Evolutionary conservation across 2,797 vertebrate genomes (phyloP), one percentile per base, ranked within the genome.

Genomic region (Enteromius radiatus): DNA sequence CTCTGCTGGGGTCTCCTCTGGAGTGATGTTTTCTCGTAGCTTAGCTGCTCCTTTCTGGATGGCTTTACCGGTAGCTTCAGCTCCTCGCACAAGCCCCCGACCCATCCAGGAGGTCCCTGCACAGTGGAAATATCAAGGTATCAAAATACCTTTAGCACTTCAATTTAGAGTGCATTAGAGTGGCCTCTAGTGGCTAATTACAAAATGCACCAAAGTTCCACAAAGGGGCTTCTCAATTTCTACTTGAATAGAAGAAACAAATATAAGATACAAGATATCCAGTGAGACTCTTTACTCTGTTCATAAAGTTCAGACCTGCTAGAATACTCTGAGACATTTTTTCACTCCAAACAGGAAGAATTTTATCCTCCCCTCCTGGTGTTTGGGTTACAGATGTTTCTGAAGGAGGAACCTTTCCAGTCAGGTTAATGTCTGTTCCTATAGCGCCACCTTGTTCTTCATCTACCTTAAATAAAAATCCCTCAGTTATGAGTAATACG

Each of bases 281-380:
- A 52, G 21, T 61, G 2, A 28, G 14, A 45, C 7, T 28, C 5
- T 23, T 1, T 7, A 19, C 28, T 28, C 38, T 76, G 7, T 45
- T 65, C 3, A 6, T 45, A 9, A 56, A 67, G 10, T 78, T 54
- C 76, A 61, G 92, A 94, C 98, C 98, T 94, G 96, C 90, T 87
- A 98, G 89, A 86, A 99, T 99, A 90, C 96, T 95, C 69, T 96
- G 96, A 17, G 96, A 95, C 88, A 99, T 94, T 87, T 96, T 98
- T 90, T 97, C 97, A 87, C 98, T 99, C 98, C 98, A 99, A 47
- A 95, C 96, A 71, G 97, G 97, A 80, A 97, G 83, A 2, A 15
- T 92, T 94, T 43, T 91, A 86, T 21, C 84, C 56, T 86, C 82
- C 9, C 86, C 92, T 76, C 89, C 87, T 38, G 86, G 85, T 38